Base-by-base conservation (phyloP, 2,888 invertebrate species). In the Cyclophora punctaria region DNA sequence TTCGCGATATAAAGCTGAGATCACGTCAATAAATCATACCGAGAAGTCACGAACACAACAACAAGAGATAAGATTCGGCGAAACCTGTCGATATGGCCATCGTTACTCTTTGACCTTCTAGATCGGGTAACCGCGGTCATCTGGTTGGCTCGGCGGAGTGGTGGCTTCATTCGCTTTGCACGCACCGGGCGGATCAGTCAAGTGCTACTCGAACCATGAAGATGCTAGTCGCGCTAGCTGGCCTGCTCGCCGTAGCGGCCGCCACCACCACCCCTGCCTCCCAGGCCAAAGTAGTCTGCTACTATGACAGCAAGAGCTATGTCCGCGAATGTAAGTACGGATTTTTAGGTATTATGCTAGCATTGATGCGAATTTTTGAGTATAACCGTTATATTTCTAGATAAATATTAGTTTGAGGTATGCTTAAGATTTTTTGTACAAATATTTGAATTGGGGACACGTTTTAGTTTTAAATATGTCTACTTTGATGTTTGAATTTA, bases 221-320 rank as follows among this genome's bases (percentile, higher is more conserved):
- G 70, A 59, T 69, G 49, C 63, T 83, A 35, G 41, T 80, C 46
- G 66, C 72, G 48, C 58, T 83, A 53, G 75, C 77, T 56, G 80
- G 76, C 50, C 62, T 80, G 3, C 54, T 80, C 58, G 81, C 82
- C 59, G 66, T 78, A 50, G 80, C 74, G 34, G 65, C 75, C n/a
- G 65, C 75, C n/a, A 75, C 81, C 41, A 70, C 72, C 52, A 78
- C 83, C 35, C 74, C 80, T 4, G 67, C 75, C 35, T 74, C 85
- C 35, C 89, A 89, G 52, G 79, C 78, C 67, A 93, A 93, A 82
- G 91, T 93, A 46, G 83, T 94, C 66, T 94, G 94, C 73, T 94
- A 91, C 75, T 94, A 93, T 81, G 92, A 94, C 77, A 92, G 92
- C 78, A 91, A 90, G 73, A 91, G 93, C 60, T 91, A 89, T 74